Evolutionary conservation across 2,888 invertebrate genomes (phyloP), one percentile per base, ranked within the genome.

Genomic region (Plagodis dolabraria): DNA sequence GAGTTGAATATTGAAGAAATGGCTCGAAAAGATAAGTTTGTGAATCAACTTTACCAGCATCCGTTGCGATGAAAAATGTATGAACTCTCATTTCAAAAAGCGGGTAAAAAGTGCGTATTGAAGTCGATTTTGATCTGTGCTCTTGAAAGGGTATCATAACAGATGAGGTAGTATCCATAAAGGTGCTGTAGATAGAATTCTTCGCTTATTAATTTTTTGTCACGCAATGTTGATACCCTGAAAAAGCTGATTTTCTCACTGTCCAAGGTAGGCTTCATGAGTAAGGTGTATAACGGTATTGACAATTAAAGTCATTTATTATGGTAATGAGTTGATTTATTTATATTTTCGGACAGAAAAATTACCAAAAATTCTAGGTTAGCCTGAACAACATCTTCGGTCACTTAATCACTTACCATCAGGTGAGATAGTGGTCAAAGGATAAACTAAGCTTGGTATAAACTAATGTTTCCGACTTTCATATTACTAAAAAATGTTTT

Each of bases 11-110:
- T 79, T 8, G 40, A 33, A 2, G 55, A 42, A 8, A 4, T 0
- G 0, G 4, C 11, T 0, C 40, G 40, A 9, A 57, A 33, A 47
- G 7, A 12, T 68, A 77, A 60, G 40, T 74, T 83, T 67, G 85
- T 53, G 42, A 62, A 64, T 62, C 70, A 74, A 75, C 79, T 75
- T 75, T 80, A 79, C 82, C 83, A 68, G 79, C 79, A 80, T 82
- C 82, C 79, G 72, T 69, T 72, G 72, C 47, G 80, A 92, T 92
- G 91, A 91, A 92, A 92, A 86, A 92, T 91, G 86, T 86, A 91
- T 90, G 89, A 91, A 83, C 62, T 61, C 76, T 87, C 87, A 87
- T 88, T 87, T 85, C 76, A 71, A 68, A 70, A 69, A 74, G 72
- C 62, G 63, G 62, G 77, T 82, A 89, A 90, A 92, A 91, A 90